Base-by-base conservation (phyloP, 1,140 invertebrate species). In the Philopotamus ludificatus region DNA sequence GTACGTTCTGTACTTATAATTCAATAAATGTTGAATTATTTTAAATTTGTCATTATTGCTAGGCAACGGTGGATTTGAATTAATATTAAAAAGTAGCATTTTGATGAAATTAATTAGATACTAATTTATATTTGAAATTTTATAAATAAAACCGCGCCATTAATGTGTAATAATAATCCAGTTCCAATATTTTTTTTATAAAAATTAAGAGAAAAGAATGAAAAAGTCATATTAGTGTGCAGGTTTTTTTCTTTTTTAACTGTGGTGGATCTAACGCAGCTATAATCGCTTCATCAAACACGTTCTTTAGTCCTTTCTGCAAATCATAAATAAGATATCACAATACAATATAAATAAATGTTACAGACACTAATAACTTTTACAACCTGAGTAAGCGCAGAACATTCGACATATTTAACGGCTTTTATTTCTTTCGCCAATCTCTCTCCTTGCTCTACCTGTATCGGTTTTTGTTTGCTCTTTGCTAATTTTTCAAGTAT, bases 401-500 rank as follows among this genome's bases (percentile, higher is more conserved):
- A 99, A 79, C 98, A 99, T 82, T 99, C 98, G 1, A 99, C 97
- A 82, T 99, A 99, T 88, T 99, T 99, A 1, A 99, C 97, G 58
- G 97, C 97, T 82, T 96, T 97, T 70, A 99, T 82, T 85, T 99
- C 97, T 77, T 96, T 95, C 15, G 97, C 96, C 71, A 99, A 82
- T 81, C 97, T 98, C 76, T 99, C 96, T 53, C 96, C 96, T 77
- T 94, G 91, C 78, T 99, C 97, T 63, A 89, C 85, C 4, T 93
- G 90, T 41, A 99, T 97, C n/a, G 97, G 96, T 77, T 97, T 98
- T 75, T 99, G 97, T 83, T 98, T 98, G 74, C 98, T 99, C 83
- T 99, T 99, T 16, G 96, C 95, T 74, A 99, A 81, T 77, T 99
- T 99, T 76, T 99, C 97, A 75, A 98, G 88, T n/a, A 94, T 98